Conservation (phyloP, 2,797 vertebrate species). For the Carduelis carduelis region DNA sequence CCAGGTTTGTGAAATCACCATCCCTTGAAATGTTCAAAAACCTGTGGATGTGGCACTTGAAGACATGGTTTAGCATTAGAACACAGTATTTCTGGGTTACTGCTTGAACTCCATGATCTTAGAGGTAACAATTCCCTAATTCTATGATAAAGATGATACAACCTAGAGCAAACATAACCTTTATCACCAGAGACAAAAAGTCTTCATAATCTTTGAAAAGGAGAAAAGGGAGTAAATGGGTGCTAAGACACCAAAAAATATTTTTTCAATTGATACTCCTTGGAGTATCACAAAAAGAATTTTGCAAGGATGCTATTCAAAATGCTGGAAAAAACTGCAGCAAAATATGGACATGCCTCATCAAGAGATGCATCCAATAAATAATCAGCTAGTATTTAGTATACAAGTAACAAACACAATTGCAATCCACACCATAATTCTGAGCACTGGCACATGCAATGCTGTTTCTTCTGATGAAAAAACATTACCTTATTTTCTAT, state of each 20-base stretch:
- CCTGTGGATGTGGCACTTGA: background rate
- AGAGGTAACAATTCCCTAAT: background rate
- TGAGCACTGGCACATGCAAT: background rate
- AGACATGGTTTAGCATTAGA: background rate
- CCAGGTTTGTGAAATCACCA: background rate
- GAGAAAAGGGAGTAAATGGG: background rate
- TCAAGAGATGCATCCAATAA: background rate
- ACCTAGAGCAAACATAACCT: background rate
- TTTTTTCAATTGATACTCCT: background rate
- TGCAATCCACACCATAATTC: background rate
- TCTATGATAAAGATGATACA: background rate
- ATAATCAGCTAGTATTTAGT: background rate
- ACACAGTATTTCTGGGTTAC: background rate
- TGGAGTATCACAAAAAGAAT: background rate
- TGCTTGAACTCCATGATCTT: background rate
- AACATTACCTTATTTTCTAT: background rate
- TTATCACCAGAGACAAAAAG: background rate
- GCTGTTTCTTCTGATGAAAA: background rate
- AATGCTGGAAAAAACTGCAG: background rate
- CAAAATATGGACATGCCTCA: background rate
- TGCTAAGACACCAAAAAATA: background rate
- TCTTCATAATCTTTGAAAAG: background rate
- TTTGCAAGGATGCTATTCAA: background rate
- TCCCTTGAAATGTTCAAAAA: background rate
- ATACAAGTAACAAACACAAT: background rate